Evolutionary conservation across 2,797 vertebrate species (phyloP).

Genomic region (Micrastur ruficollis): DNA sequence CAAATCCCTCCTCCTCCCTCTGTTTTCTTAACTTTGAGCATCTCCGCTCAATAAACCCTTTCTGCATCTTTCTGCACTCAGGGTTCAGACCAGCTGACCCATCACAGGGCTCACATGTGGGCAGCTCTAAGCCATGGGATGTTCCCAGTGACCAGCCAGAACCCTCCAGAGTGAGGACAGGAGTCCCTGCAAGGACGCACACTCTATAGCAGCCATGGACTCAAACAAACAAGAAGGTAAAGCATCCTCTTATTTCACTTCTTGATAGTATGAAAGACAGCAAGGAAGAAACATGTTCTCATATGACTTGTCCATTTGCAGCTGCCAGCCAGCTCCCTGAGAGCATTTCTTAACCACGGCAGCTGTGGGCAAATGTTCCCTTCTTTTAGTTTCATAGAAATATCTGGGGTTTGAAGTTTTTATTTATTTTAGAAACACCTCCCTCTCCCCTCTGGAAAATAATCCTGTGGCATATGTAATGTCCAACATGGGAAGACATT

Average conservation of each 20-base stretch:
- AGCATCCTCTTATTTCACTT: constrained; percentile 47
- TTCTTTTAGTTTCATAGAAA: background rate
- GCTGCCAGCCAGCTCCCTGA: background rate
- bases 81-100: constrained; percentile 64
- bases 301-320: background rate
- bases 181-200: constrained; percentile 44
- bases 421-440: background rate
- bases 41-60: constrained; percentile 55
- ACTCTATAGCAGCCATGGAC: constrained; percentile 68
- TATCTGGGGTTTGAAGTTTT: background rate
- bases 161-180: constrained; percentile 62
- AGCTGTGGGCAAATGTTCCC: background rate
- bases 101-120: constrained; percentile 61
- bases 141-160: constrained; percentile 61
- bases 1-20: background rate
- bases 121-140: constrained; percentile 63
- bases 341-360: background rate
- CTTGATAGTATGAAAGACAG: background rate
- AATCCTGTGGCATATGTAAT: background rate
- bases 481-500: background rate
- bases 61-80: constrained; percentile 70
- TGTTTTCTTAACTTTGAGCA: background rate
- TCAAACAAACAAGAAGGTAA: constrained; percentile 77
- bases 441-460: background rate
- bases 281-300: background rate